phyloP scores from a whole-genome alignment of 2,888 invertebrate genomes.

The Volucella inanis region DNA sequence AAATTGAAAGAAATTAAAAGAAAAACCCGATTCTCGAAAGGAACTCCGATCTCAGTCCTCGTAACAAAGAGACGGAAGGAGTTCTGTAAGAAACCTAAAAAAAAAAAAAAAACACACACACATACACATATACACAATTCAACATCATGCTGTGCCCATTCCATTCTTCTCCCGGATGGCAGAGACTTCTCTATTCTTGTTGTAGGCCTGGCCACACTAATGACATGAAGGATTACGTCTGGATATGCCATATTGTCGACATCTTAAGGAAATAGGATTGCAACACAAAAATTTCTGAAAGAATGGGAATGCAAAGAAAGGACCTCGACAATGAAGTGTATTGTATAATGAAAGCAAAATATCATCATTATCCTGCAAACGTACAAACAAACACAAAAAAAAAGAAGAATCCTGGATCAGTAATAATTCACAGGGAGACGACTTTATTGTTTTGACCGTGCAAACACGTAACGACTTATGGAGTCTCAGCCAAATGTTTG shows the following conservation, averaged over 20 bases:
- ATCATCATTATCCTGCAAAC: slow-evolving; percentile 63
- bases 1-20: slow-evolving; percentile 44
- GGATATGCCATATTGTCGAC: slow-evolving; percentile 22
- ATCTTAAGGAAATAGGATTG: slow-evolving; percentile 60
- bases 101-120: slow-evolving; percentile 14
- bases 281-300: slow-evolving; percentile 33
- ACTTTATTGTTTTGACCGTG: slow-evolving; percentile 42
- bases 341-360: slow-evolving; percentile 53
- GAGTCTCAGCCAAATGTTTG: slow-evolving; percentile 27
- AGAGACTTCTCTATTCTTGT: slow-evolving; percentile 34
- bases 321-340: slow-evolving; percentile 22
- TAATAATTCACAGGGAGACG: slow-evolving; percentile 41
- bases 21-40: slow-evolving; percentile 8
- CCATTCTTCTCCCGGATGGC: slow-evolving; percentile 20
- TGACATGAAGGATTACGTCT: slow-evolving; percentile 61
- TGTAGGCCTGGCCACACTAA: slow-evolving; percentile 29
- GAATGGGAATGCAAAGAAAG: slow-evolving; percentile 1
- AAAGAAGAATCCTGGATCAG: neutral
- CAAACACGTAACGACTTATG: slow-evolving; percentile 56
- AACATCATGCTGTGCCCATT: slow-evolving; percentile 54
- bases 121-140: neutral
- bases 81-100: slow-evolving; percentile 20
- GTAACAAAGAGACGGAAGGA: slow-evolving; percentile 71
- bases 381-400: slow-evolving; percentile 41
- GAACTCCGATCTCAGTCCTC: slow-evolving; percentile 13